These are phyloP conservation scores for Cetoscarus ocellatus DNA, from an alignment of 2,797 vertebrate genomes.

Conservation along the genomic window DNA sequence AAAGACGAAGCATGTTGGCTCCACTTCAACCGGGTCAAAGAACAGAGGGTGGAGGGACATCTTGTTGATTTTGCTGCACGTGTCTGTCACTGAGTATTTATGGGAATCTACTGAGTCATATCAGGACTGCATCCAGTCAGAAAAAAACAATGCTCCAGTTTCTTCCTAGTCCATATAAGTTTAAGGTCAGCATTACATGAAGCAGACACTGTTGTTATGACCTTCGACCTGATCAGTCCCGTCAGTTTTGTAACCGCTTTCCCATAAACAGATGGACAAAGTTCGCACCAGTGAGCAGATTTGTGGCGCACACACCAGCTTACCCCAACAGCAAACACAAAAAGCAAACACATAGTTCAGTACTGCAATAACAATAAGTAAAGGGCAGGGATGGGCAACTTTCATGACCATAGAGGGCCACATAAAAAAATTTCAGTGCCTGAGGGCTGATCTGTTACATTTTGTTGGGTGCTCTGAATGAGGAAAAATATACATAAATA, in stretches of 20 bases:
- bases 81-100: slow-evolving; percentile 9
- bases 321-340: slow-evolving; percentile 24
- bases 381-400: no score
- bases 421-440: no score
- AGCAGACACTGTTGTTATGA: slow-evolving; percentile 11
- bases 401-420: no score
- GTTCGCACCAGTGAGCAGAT: slow-evolving; percentile 53
- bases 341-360: background rate
- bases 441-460: no score
- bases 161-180: background rate
- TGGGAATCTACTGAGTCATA: slow-evolving; percentile 21
- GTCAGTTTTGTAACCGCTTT: slow-evolving; percentile 18
- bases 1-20: no score
- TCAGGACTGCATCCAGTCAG: background rate
- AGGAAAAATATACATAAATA: no score
- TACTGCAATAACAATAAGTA: no score
- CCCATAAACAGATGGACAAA: slow-evolving; percentile 63
- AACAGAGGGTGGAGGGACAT: background rate
- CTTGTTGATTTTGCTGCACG: background rate
- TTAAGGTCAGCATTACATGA: background rate
- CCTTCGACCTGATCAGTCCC: slow-evolving; percentile 26
- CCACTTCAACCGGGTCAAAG: background rate
- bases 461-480: no score
- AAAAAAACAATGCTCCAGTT: background rate
- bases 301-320: background rate